These are phyloP conservation scores for Plectrocnemia conspersa DNA, from an alignment of 1,140 invertebrate species.

Conservation along the genomic window DNA sequence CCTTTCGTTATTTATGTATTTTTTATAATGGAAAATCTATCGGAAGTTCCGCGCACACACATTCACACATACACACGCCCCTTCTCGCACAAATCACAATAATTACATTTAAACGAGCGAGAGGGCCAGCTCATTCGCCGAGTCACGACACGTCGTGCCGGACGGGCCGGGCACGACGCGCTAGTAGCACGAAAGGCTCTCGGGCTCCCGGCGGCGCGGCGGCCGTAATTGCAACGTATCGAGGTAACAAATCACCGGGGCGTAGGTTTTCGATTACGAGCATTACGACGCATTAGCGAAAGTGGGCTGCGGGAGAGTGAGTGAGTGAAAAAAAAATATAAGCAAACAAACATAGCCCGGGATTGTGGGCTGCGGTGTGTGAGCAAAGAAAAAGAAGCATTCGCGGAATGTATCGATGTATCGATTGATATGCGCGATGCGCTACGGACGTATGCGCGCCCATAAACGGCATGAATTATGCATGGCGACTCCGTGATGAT, in stretches of 20 bases:
- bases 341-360: not conserved
- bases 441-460: not conserved
- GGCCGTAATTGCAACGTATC: conserved; percentile 10
- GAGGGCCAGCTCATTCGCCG: no score
- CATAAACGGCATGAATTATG: no score
- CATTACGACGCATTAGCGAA: conserved; percentile 3
- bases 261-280: not conserved
- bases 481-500: no score
- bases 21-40: no score
- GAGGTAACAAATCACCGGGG: conserved; percentile 3
- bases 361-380: no score
- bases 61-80: no score
- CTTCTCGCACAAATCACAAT: no score
- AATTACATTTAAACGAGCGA: no score
- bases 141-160: conserved; percentile 9
- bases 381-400: not conserved
- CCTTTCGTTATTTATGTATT: no score
- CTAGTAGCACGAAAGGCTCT: conserved; percentile 16
- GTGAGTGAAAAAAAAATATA: not conserved
- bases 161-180: conserved; percentile 7
- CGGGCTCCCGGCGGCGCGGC: no score
- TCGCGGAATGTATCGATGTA: not conserved
- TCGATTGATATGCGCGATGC: not conserved
- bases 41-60: no score
- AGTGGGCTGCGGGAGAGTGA: not conserved